Evolutionary conservation across 1,140 invertebrate species (phyloP).

Genomic region (Acromyrmex heyeri): DNA sequence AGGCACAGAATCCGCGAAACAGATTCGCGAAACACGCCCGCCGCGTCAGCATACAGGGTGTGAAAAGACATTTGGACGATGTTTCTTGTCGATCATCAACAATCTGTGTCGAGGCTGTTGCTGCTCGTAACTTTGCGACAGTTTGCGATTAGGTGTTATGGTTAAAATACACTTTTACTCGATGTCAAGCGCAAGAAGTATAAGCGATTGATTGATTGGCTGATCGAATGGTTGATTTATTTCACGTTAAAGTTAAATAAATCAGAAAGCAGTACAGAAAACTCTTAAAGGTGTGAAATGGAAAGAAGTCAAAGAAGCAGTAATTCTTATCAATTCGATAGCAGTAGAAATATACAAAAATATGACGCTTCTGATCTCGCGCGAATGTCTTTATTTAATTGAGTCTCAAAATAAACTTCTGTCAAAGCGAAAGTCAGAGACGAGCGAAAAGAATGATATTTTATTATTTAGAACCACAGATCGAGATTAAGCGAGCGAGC

Average conservation of each 20-base stretch:
- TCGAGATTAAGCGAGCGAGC: background rate
- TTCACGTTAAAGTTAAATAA: too few relatives aligned
- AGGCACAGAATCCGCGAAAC: conserved; percentile 5
- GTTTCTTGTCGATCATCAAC: background rate
- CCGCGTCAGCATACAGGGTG: background rate
- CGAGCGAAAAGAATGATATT: background rate
- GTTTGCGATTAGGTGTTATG: too few relatives aligned
- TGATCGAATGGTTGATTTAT: too few relatives aligned
- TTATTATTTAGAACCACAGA: background rate
- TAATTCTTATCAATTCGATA: too few relatives aligned
- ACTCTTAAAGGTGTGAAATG: too few relatives aligned
- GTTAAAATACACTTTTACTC: too few relatives aligned
- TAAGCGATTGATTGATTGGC: too few relatives aligned
- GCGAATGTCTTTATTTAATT: background rate
- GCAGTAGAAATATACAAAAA: too few relatives aligned
- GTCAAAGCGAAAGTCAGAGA: background rate
- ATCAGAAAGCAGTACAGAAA: too few relatives aligned
- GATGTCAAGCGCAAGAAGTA: too few relatives aligned
- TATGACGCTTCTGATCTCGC: too few relatives aligned
- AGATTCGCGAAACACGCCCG: conserved; percentile 4
- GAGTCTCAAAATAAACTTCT: background rate
- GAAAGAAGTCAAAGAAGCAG: too few relatives aligned
- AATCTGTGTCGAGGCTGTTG: background rate
- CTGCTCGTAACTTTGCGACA: background rate
- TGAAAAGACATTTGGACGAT: background rate